A percentile compares a stretch with the other conserved stretches of the same genome.
phyloP scores from a whole-genome alignment of 2,888 invertebrate species.

The Pseudoips prasinana region DNA sequence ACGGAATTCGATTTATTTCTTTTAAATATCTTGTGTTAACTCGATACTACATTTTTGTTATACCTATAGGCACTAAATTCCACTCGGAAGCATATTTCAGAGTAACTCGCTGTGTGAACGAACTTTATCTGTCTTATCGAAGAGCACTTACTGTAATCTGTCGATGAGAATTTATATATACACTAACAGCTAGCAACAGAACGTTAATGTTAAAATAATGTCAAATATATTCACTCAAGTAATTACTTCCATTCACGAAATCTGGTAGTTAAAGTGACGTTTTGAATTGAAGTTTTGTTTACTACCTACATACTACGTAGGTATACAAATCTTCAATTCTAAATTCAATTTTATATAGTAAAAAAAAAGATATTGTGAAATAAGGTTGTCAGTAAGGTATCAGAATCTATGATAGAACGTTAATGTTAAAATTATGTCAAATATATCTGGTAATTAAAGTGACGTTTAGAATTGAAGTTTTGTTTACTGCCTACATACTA shows the following conservation, averaged over 20 bases:
- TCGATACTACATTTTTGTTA: too few relatives aligned
- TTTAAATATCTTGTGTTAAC: too few relatives aligned
- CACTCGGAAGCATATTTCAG: constrained; percentile 45
- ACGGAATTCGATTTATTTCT: too few relatives aligned
- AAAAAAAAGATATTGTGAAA: too few relatives aligned
- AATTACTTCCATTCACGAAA: constrained; percentile 24
- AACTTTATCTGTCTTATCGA: constrained; percentile 58
- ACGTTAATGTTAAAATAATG: constrained; percentile 35
- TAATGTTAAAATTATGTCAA: constrained; percentile 34
- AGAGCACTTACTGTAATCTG: constrained; percentile 60
- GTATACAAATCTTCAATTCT: too few relatives aligned
- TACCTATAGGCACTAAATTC: too few relatives aligned
- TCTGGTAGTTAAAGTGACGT: constrained; percentile 8
- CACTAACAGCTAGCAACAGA: constrained; percentile 34
- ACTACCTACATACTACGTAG: too few relatives aligned
- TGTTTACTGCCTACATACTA: too few relatives aligned
- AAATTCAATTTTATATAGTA: too few relatives aligned
- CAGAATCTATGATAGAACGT: too few relatives aligned
- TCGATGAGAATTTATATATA: constrained; percentile 51
- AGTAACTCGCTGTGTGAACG: constrained; percentile 48
- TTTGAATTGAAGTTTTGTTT: not conserved
- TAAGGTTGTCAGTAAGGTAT: too few relatives aligned
- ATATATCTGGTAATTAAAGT: constrained; percentile 21
- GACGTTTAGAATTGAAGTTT: not conserved
- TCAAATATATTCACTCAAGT: constrained; percentile 32